Evolutionary conservation across 2,888 invertebrate genomes (phyloP).

Genomic region (Charanyca ferruginea): DNA sequence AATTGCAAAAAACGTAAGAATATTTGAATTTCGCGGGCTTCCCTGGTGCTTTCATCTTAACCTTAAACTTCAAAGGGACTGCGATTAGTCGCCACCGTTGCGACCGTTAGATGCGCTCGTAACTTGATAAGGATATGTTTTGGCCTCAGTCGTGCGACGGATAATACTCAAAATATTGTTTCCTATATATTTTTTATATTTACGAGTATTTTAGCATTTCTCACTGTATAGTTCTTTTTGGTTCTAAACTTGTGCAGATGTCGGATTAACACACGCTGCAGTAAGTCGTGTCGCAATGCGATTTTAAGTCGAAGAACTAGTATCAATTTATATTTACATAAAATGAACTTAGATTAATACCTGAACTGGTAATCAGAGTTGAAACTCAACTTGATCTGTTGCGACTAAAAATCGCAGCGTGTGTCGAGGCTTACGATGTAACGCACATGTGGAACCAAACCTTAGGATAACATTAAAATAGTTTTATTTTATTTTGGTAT

Average conservation of each 20-base stretch:
- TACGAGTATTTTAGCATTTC: conserved; percentile 66
- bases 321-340: conserved; percentile 2
- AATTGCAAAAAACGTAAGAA: no score
- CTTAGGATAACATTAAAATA: conserved; percentile 60
- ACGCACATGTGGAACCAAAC: conserved; percentile 54
- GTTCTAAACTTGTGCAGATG: conserved; percentile 57
- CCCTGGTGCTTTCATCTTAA: no score
- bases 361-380: conserved; percentile 19
- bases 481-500: conserved; percentile 69
- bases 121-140: conserved; percentile 26
- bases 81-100: conserved; percentile 39
- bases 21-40: no score
- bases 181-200: conserved; percentile 76
- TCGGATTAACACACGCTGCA: conserved; percentile 39
- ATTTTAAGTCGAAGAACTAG: background rate
- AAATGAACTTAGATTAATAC: conserved; percentile 13
- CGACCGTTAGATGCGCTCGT: conserved; percentile 35
- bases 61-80: background rate
- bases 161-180: conserved; percentile 79
- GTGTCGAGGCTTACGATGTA: conserved; percentile 48
- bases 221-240: conserved; percentile 59
- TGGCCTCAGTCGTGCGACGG: conserved; percentile 59
- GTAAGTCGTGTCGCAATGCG: conserved; percentile 20
- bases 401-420: conserved; percentile 50
- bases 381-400: conserved; percentile 8